phyloP scores from a whole-genome alignment of 2,888 invertebrate genomes.

The Dascillus cervinus region DNA sequence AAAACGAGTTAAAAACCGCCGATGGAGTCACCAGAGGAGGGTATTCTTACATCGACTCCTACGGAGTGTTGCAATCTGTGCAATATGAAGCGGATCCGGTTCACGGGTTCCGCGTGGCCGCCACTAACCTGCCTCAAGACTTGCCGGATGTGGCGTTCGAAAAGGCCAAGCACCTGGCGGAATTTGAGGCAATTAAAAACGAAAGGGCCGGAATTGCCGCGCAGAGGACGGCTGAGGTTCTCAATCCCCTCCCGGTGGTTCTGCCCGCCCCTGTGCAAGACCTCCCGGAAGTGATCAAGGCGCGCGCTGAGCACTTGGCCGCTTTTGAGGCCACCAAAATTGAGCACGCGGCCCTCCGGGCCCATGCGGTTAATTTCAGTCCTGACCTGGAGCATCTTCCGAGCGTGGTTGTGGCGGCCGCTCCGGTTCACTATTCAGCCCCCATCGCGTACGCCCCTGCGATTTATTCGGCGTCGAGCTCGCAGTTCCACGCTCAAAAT shows the following conservation, averaged over 20 bases:
- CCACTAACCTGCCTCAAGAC: conserved; percentile 55
- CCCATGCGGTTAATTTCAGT: conserved; percentile 19
- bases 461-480: too few relatives aligned
- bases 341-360: conserved; percentile 26
- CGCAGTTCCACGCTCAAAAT: conserved; percentile 50
- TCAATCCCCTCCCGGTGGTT: conserved; percentile 24
- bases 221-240: conserved; percentile 28
- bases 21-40: conserved; percentile 59
- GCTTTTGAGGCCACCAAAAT: conserved; percentile 29
- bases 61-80: conserved; percentile 57
- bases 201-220: conserved; percentile 27
- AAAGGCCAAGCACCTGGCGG: conserved; percentile 34
- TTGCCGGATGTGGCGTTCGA: conserved; percentile 37
- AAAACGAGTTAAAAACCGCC: conserved; percentile 53
- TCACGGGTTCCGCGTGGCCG: conserved; percentile 58
- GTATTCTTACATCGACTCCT: conserved; percentile 61
- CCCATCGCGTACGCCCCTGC: conserved; percentile 8
- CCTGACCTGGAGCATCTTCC: conserved; percentile 23
- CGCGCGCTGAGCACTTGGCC: conserved; percentile 13
- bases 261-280: conserved; percentile 40
- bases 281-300: conserved; percentile 23
- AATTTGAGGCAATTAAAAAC: conserved; percentile 31
- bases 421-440: conserved; percentile 7
- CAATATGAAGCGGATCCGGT: conserved; percentile 55
- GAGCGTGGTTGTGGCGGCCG: conserved; percentile 22